Evolutionary conservation across 1,140 invertebrate genomes (phyloP).

Genomic region (Druon quercuslanigerum): DNA sequence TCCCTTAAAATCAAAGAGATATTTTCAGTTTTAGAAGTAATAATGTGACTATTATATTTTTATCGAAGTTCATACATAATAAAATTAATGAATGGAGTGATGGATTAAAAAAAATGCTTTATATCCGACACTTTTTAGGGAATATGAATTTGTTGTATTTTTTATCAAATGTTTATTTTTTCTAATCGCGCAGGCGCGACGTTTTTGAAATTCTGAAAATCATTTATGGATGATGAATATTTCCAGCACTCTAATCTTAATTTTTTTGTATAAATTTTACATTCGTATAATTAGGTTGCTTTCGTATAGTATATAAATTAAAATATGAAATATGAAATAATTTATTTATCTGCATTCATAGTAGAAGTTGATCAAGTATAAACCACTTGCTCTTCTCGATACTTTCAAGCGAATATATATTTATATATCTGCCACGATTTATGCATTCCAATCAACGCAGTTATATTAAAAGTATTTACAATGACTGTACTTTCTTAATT

Average conservation of each 20-base stretch:
- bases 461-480: not conserved
- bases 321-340: not conserved
- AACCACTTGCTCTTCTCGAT: too few species aligned
- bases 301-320: too few species aligned
- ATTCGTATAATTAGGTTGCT: not conserved
- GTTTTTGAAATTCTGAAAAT: not conserved
- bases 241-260: not conserved
- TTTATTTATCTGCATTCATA: constrained; percentile 19
- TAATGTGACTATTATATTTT: too few species aligned
- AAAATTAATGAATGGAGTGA: too few species aligned
- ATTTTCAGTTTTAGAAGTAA: too few species aligned
- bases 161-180: too few species aligned
- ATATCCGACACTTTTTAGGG: too few species aligned
- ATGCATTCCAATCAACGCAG: not conserved
- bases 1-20: too few species aligned
- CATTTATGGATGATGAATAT: not conserved
- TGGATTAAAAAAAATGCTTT: too few species aligned
- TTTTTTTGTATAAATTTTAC: not conserved
- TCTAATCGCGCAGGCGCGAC: not conserved
- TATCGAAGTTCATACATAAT: too few species aligned
- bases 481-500: not conserved
- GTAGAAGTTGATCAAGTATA: not conserved
- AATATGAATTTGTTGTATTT: too few species aligned
- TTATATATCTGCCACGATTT: not conserved
- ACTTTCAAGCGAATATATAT: not conserved